Base-by-base conservation (phyloP, 2,888 invertebrate genomes). In the Lycophotia porphyrea region DNA sequence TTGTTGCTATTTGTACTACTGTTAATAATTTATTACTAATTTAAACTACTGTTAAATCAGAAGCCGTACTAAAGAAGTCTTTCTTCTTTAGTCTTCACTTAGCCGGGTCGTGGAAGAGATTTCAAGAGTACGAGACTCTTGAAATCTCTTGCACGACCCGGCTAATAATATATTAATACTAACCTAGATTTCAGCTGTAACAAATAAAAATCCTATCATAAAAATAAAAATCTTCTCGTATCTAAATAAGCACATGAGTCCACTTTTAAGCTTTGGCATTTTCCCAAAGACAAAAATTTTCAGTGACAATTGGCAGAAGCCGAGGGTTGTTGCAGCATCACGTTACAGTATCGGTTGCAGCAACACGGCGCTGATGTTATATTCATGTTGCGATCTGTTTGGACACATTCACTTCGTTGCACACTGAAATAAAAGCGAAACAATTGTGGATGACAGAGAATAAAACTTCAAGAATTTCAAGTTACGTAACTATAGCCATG, bases 371-470 rank as follows among this genome's bases (percentile, higher is more conserved):
- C 70, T 76, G 65, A 85, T 83, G 78, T 85, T 82, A 68, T 71
- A 85, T 82, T 85, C 85, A 82, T 82, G 73, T 65, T 58, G 83
- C 58, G 71, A 65, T 65, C 61, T 72, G 64, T 71, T 82, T 52
- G 60, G 47, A 72, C 67, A 63, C 55, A 52, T 64, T 52, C 76
- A 55, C 42, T 84, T 72, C 42, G 60, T 74, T 71, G 47, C 31
- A 27, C 31, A n/a, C 31, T 39, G 36, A 49, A 47, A 73, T 72
- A 70, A 78, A 69, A 34, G 27, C 15, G 11, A 21, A 11, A 31
- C 55, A 39, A 58, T 52, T 71, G 49, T 36, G 44, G n/a, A 68
- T n/a, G 60, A 36, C 66, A 63, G 15, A 2, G 49, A 27, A 27
- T 15, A 55, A 11, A 24, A 31, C 15, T 34, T 18, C 0, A 31